phyloP scores from a whole-genome alignment of 2,888 invertebrate genomes.

The Sminthurinus aureus region DNA sequence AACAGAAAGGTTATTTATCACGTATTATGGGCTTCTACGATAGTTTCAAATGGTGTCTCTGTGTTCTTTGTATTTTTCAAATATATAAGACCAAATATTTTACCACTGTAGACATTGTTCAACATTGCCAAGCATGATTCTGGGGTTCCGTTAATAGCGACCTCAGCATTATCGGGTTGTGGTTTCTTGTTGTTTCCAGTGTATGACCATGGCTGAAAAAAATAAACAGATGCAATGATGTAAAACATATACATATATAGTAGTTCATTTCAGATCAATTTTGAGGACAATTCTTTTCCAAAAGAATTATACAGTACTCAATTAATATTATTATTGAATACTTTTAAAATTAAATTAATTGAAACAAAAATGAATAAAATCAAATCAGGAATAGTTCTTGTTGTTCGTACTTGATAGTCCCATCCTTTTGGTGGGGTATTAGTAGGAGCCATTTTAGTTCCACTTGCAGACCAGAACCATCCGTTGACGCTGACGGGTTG shows the following conservation, averaged over 20 bases:
- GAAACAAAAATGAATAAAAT: too few relatives aligned
- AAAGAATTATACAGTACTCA: too few relatives aligned
- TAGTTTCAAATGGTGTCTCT: too few relatives aligned
- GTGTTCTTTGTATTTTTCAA: too few relatives aligned
- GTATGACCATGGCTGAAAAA: conserved; percentile 67
- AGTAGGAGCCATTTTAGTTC: conserved; percentile 88
- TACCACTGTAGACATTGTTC: conserved; percentile 91
- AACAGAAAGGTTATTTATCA: background rate
- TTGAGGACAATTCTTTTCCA: too few relatives aligned
- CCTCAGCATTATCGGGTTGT: conserved; percentile 83
- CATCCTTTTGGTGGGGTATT: conserved; percentile 63
- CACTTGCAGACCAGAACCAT: conserved; percentile 95
- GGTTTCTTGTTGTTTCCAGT: conserved; percentile 88
- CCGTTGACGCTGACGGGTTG: conserved; percentile 86
- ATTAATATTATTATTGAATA: too few relatives aligned
- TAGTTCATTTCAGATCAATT: too few relatives aligned
- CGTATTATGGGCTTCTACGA: background rate
- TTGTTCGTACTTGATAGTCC: conserved; percentile 51
- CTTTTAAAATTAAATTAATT: too few relatives aligned
- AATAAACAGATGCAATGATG: background rate
- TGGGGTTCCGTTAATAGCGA: conserved; percentile 60
- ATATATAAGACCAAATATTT: conserved; percentile 64
- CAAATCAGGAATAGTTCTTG: too few relatives aligned
- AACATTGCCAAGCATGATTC: conserved; percentile 88
- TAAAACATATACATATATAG: too few relatives aligned